These are phyloP conservation scores for Gymnothorax reevesii DNA, from an alignment of 2,797 vertebrate genomes.

Conservation along the genomic window DNA sequence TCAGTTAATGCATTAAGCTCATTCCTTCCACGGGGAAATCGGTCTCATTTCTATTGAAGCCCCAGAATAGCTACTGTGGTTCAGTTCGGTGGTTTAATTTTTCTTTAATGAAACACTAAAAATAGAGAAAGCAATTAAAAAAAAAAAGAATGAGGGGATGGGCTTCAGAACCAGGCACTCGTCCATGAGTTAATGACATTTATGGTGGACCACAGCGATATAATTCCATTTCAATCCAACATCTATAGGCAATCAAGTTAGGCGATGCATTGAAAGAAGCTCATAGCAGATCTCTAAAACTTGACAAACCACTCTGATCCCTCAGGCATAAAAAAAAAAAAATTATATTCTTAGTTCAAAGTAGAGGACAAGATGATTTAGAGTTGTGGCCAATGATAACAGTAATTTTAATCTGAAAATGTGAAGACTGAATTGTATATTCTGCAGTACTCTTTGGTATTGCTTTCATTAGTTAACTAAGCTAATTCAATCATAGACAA, in stretches of 20 bases:
- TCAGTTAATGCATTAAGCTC: constrained; percentile 58
- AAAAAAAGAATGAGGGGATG: neutral
- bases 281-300: neutral
- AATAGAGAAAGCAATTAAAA: constrained; percentile 36
- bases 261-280: neutral
- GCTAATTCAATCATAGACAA: constrained; percentile 50
- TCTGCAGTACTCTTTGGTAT: constrained; percentile 28
- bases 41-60: constrained; percentile 57
- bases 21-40: constrained; percentile 61
- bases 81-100: constrained; percentile 47
- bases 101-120: constrained; percentile 52
- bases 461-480: constrained; percentile 59
- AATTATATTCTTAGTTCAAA: constrained; percentile 20
- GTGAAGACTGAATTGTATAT: constrained; percentile 46
- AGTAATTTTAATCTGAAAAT: constrained; percentile 43
- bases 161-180: constrained; percentile 2
- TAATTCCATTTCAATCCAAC: constrained; percentile 23
- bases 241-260: neutral
- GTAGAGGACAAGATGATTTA: constrained; percentile 46
- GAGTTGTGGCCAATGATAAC: constrained; percentile 38
- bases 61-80: constrained; percentile 47
- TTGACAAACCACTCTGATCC: neutral
- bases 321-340: neutral
- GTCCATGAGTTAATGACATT: constrained; percentile 26
- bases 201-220: neutral